Conservation (phyloP, 2,797 vertebrate genomes). For the Peromyscus aztecus region DNA sequence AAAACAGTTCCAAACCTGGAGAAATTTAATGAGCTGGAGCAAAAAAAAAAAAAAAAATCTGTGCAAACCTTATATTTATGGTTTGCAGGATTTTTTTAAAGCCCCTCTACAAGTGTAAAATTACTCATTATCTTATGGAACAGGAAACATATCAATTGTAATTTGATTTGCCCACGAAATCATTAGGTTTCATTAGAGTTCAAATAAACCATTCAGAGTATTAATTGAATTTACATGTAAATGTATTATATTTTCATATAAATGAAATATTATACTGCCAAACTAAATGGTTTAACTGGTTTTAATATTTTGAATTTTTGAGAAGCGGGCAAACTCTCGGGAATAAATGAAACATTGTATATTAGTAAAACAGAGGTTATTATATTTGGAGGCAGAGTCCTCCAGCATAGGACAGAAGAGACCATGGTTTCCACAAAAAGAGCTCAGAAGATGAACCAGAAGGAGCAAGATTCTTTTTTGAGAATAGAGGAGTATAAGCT, state of each 20-base stretch:
- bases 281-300: constrained; percentile 67
- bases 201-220: constrained; percentile 69
- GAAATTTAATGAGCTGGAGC: constrained; percentile 58
- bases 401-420: not conserved
- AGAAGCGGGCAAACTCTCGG: constrained; percentile 61
- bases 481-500: not conserved
- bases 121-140: constrained; percentile 68
- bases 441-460: not conserved
- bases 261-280: constrained; percentile 60
- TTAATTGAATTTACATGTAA: constrained; percentile 72
- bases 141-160: constrained; percentile 65
- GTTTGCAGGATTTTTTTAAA: constrained; percentile 27
- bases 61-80: constrained; percentile 32
- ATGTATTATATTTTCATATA: constrained; percentile 74
- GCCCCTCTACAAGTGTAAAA: constrained; percentile 52
- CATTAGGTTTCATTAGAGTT: constrained; percentile 74
- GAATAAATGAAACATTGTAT: constrained; percentile 47
- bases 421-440: not conserved
- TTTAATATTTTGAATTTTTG: constrained; percentile 70
- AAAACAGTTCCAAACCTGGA: constrained; percentile 62
- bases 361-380: constrained; percentile 44
- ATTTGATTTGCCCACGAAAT: constrained; percentile 75
- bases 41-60: not conserved
- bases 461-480: not conserved
- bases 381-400: constrained; percentile 2